A percentile compares a stretch with the other conserved stretches of the same genome.
Conservation (phyloP, 2,888 invertebrate species). For the Rugalucina vietnamica region DNA sequence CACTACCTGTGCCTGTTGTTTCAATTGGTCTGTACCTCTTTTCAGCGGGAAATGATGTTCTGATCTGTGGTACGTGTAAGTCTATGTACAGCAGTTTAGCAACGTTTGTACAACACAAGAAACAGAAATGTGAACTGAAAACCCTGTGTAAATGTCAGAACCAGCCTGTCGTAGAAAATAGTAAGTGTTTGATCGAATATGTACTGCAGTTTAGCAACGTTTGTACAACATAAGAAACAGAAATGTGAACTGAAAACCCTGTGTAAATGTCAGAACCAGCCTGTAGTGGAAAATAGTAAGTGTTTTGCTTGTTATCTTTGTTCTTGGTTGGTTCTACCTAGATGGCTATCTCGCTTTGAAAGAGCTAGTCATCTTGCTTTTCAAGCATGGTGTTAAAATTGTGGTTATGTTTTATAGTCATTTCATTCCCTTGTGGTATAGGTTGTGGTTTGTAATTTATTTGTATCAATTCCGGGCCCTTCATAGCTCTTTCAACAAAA, state of each 20-base stretch:
- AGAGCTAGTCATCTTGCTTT: too few species aligned
- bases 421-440: too few species aligned
- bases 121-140: slow-evolving; percentile 77
- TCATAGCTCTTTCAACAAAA: too few species aligned
- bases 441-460: too few species aligned
- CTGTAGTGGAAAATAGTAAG: too few species aligned
- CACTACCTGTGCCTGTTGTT: background rate
- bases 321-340: too few species aligned
- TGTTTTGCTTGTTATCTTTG: too few species aligned
- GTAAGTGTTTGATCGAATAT: too few species aligned
- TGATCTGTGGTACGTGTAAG: slow-evolving; percentile 91
- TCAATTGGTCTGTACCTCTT: background rate
- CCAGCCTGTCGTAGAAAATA: slow-evolving; percentile 1
- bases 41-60: slow-evolving; percentile 86
- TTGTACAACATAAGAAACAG: slow-evolving; percentile 89
- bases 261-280: slow-evolving; percentile 50
- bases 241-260: slow-evolving; percentile 58
- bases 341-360: too few species aligned
- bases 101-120: slow-evolving; percentile 90
- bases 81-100: slow-evolving; percentile 90
- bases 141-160: slow-evolving; percentile 53
- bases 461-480: too few species aligned
- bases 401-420: too few species aligned
- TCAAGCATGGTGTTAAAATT: too few species aligned
- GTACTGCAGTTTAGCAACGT: slow-evolving; percentile 89